Conservation (phyloP, 2,113 vertebrate species). For the Pelecanoides urinatrix region DNA sequence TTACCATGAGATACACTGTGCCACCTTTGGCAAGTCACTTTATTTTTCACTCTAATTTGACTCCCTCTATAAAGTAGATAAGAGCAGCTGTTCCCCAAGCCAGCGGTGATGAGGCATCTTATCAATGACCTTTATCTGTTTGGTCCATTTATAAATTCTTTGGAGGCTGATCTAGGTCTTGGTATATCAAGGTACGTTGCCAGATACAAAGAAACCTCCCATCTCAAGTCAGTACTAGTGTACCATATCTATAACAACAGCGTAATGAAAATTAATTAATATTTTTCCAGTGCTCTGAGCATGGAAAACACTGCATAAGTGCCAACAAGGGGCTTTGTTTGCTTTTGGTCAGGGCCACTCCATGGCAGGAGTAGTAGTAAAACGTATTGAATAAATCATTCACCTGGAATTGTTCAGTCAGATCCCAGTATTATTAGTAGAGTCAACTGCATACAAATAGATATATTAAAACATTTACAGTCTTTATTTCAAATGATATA, state of each 20-base stretch:
- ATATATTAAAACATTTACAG: neutral
- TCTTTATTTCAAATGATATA: neutral
- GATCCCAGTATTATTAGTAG: neutral
- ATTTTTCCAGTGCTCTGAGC: slow-evolving; percentile 3
- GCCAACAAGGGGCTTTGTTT: neutral
- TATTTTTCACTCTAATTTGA: neutral
- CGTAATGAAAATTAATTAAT: neutral
- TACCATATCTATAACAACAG: neutral
- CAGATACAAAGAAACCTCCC: neutral
- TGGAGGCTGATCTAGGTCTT: neutral
- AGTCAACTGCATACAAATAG: neutral
- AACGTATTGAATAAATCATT: slow-evolving; percentile 6
- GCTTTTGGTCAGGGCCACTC: neutral
- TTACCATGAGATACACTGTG: neutral
- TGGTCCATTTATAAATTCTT: neutral
- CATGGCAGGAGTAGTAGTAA: neutral
- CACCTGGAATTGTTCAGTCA: neutral
- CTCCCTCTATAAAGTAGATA: neutral
- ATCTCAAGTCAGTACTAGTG: neutral
- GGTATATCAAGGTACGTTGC: neutral
- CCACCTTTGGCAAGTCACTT: neutral
- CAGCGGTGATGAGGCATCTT: neutral
- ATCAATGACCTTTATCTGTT: neutral
- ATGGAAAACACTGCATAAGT: neutral
- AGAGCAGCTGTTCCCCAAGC: neutral